Percentiles rank a stretch among this genome's conserved stretches.
phyloP scores from a whole-genome alignment of 2,113 vertebrate species.

The Hiodon alosoides region DNA sequence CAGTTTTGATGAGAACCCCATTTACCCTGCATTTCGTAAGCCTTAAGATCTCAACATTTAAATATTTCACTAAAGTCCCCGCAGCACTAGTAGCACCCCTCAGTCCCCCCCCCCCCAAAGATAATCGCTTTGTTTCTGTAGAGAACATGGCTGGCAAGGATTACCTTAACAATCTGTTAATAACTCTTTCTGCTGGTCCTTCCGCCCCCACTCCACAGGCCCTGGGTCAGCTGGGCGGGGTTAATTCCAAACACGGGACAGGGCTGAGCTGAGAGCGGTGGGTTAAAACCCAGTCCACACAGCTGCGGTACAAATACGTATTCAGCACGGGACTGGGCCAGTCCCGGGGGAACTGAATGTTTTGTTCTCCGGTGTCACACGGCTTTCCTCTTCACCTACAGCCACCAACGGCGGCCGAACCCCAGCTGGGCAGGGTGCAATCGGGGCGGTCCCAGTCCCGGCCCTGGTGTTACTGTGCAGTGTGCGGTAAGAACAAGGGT shows the following conservation, averaged over 20 bases:
- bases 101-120: background rate
- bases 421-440: no score
- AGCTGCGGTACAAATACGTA: slow-evolving; percentile 13
- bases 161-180: slow-evolving; percentile 15
- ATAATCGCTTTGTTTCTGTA: background rate
- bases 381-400: background rate
- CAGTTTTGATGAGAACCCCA: background rate
- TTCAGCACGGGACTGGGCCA: background rate
- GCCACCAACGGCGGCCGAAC: no score
- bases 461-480: no score
- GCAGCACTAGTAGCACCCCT: background rate
- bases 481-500: no score
- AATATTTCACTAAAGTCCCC: background rate
- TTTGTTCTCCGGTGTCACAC: background rate
- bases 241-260: slow-evolving; percentile 53
- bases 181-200: slow-evolving; percentile 8
- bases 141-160: background rate
- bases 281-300: slow-evolving; percentile 12
- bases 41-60: background rate
- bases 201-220: background rate
- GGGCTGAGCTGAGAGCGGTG: slow-evolving; percentile 28
- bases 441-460: no score
- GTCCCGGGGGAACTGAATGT: background rate
- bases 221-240: background rate
- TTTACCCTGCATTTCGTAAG: background rate